Evolutionary conservation across 2,888 invertebrate genomes (phyloP), one percentile per base, ranked within the genome.

Genomic region (Drosophila yooni): DNA sequence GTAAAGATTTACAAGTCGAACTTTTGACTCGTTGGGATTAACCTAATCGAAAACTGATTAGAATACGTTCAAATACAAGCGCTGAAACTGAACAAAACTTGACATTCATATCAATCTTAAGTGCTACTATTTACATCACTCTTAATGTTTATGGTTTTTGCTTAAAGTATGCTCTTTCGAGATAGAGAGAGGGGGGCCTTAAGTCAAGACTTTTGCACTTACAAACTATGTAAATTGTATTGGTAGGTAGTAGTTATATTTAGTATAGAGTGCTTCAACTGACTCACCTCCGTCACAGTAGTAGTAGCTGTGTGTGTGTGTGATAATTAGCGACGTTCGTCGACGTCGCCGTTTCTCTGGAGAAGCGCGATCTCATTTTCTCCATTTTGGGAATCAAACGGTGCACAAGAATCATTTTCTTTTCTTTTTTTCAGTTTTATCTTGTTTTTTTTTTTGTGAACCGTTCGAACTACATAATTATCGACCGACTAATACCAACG

Each of bases 241-340:
- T 67, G 68, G 72, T 84, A 77, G 79, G 63, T 70, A 76, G 81
- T 79, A 76, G 81, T 75, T 74, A 73, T 82, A 82, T 85, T 78
- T 88, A 85, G 85, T 76, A 88, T 85, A 85, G 85, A 85, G 85
- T 88, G 88, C 85, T 81, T 85, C 85, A 85, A 85, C 85, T 81
- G 87, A 85, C 85, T 85, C 85, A 85, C 85, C 85, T 85, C 89
- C 85, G 79, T 79, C 81, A 80, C 88, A 80, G 86, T 81, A 81
- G 87, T 11, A 54, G 54, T 36, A 54, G 54, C 84, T 86, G 88
- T 82, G 76, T 84, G 79, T 81, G 74, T 80, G 70, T 77, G 68
- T 81, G 57, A 61, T 73, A 73, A 76, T 61, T 68, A 66, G 74
- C 65, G 62, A 73, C 76, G 74, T 66, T 65, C 71, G 68, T 66